Evolutionary conservation across 2,797 vertebrate genomes (phyloP).

Genomic region (Sebastes oblongus): DNA sequence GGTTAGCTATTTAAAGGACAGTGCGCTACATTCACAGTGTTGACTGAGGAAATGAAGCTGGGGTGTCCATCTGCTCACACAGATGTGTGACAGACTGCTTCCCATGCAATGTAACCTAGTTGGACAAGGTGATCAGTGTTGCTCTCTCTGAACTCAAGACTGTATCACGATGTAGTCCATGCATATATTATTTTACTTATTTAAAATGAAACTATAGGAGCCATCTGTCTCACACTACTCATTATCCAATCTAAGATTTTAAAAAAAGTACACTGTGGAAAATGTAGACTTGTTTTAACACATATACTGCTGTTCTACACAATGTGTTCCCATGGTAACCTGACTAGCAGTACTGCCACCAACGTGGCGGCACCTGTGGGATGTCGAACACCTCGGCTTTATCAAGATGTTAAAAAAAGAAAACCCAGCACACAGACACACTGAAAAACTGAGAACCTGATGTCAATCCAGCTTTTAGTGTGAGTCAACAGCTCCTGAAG

Average conservation of each 20-base stretch:
- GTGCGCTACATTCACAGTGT: conserved; percentile 51
- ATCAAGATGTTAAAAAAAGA: conserved; percentile 1
- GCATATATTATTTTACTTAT: neutral
- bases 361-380: conserved; percentile 38
- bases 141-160: neutral
- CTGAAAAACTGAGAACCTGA: neutral
- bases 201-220: neutral
- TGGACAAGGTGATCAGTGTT: conserved; percentile 22
- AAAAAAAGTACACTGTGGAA: neutral
- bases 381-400: conserved; percentile 10
- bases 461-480: conserved; percentile 9
- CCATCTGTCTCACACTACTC: neutral
- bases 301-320: conserved; percentile 22
- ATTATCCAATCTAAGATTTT: neutral
- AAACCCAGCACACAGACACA: neutral
- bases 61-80: conserved; percentile 50
- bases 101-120: conserved; percentile 13
- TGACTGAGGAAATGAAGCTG: conserved; percentile 20
- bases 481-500: neutral
- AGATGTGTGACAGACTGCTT: conserved; percentile 34
- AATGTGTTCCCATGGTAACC: conserved; percentile 70
- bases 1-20: conserved; percentile 67
- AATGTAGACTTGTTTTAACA: conserved; percentile 16
- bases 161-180: neutral
- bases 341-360: conserved; percentile 27